phyloP scores from a whole-genome alignment of 2,888 invertebrate species.

The Caenorhabditis angaria region DNA sequence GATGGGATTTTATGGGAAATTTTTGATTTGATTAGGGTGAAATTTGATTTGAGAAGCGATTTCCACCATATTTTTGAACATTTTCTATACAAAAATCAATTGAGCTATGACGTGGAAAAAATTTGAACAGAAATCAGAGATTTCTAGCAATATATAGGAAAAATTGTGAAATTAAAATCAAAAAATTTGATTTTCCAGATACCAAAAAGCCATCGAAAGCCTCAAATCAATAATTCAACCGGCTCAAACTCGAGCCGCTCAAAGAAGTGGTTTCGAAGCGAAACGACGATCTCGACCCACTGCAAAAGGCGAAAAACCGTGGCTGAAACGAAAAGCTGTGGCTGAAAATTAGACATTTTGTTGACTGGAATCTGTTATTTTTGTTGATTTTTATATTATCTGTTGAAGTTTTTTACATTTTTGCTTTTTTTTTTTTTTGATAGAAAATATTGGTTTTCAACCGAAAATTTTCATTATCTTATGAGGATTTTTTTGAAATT shows the following conservation, averaged over 20 bases:
- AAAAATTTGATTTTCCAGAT: slow-evolving; percentile 22
- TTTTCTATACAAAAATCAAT: no score
- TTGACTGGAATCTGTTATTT: slow-evolving; percentile 6
- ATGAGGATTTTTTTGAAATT: not conserved
- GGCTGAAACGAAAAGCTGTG: slow-evolving; percentile 40
- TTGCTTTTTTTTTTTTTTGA: slow-evolving; percentile 6
- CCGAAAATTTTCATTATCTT: slow-evolving; percentile 1
- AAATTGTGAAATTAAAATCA: not conserved
- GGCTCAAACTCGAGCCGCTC: slow-evolving; percentile 1
- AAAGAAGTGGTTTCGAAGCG: slow-evolving; percentile 43
- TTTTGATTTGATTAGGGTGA: no score
- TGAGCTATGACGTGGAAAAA: no score
- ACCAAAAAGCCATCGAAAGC: slow-evolving; percentile 36
- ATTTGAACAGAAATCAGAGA: no score
- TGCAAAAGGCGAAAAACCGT: slow-evolving; percentile 34
- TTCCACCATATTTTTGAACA: no score
- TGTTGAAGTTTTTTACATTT: slow-evolving; percentile 9
- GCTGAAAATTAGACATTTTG: slow-evolving; percentile 25
- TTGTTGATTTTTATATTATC: slow-evolving; percentile 17
- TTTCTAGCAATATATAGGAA: slow-evolving; percentile 6
- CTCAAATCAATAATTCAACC: slow-evolving; percentile 22
- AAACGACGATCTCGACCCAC: slow-evolving; percentile 31
- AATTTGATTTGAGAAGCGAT: no score
- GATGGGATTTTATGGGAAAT: no score
- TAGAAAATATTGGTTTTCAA: not conserved